These are phyloP conservation scores for Lepeophtheirus nordmannii DNA, from an alignment of 2,888 invertebrate species.

Conservation along the genomic window DNA sequence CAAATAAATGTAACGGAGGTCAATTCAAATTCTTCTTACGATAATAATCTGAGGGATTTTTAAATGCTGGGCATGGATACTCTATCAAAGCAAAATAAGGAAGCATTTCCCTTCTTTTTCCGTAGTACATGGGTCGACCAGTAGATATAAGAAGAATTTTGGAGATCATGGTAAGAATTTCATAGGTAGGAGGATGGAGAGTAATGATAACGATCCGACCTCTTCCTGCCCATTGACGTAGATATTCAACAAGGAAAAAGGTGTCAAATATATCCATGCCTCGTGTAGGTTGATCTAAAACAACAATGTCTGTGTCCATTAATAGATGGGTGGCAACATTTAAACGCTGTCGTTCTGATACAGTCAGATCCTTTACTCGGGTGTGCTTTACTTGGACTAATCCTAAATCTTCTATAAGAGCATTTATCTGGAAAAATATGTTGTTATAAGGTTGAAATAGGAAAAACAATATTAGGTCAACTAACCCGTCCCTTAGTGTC, in stretches of 20 bases:
- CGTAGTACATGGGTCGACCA: slow-evolving; percentile 78
- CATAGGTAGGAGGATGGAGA: slow-evolving; percentile 81
- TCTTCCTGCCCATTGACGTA: slow-evolving; percentile 68
- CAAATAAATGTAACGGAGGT: not conserved
- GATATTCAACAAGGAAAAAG: slow-evolving; percentile 81
- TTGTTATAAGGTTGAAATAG: not conserved
- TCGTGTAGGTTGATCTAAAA: slow-evolving; percentile 71
- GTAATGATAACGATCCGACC: slow-evolving; percentile 49
- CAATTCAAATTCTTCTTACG: slow-evolving; percentile 31
- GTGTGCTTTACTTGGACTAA: slow-evolving; percentile 74
- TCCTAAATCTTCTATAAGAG: slow-evolving; percentile 76
- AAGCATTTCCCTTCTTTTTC: slow-evolving; percentile 71
- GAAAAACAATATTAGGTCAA: not conserved
- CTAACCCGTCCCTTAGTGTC: slow-evolving; percentile 23
- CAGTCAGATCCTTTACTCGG: slow-evolving; percentile 64
- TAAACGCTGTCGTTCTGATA: slow-evolving; percentile 68
- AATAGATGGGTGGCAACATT: slow-evolving; percentile 77
- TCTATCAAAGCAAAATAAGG: slow-evolving; percentile 79
- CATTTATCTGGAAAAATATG: slow-evolving; percentile 50
- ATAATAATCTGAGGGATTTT: slow-evolving; percentile 92
- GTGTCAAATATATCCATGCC: slow-evolving; percentile 90
- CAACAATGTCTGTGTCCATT: slow-evolving; percentile 60
- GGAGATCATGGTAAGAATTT: slow-evolving; percentile 83
- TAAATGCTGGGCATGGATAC: slow-evolving; percentile 87
- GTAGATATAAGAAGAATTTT: slow-evolving; percentile 71